Evolutionary conservation across 2,113 vertebrate genomes (phyloP), one percentile per base, ranked within the genome.

Genomic region (Porphyrio hochstetteri): DNA sequence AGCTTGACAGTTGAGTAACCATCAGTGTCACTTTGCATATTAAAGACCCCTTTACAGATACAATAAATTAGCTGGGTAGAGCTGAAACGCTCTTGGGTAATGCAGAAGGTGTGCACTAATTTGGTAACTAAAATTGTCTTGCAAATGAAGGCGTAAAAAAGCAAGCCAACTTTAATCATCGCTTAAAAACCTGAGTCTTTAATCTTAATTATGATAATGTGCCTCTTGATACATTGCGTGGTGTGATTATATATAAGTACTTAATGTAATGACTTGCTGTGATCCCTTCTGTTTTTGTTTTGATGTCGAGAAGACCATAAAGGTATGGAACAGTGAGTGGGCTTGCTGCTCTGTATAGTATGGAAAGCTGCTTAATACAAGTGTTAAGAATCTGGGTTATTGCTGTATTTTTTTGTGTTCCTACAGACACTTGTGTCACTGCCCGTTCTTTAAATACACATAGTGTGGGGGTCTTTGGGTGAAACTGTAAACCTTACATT

Each of bases 141-240:
- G 59, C 77, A 93, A 95, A 96, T 96, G 88, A 90, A 83, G 92
- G 82, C 94, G 90, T 75, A 24, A 96, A 95, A 93, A 92, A 48
- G 64, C 80, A 86, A 96, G 88, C 24, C 65, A 71, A 46, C 91
- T 92, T 93, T 94, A 96, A 93, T 97, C 78, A 79, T 71, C 3
- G 8, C 72, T 81, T 81, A 52, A 92, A 93, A 86, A 81, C 57
- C 56, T 33, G 1, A 44, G 82, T 69, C 76, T 91, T 91, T 79
- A 91, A 60, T 79, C 27, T 92, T 91, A 94, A 87, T 93, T 87
- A 90, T 48, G 75, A 55, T 81, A 76, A 71, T 42, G 68, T 78
- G 16, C 63, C 64, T 93, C 52, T 92, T 56, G 48, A 48, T 48
- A 55, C 69, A 44, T 76, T 90, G 72, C 23, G 0, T 84, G 56